These are phyloP conservation scores for Phyllotreta striolata DNA, from an alignment of 2,888 invertebrate genomes.

Conservation along the genomic window DNA sequence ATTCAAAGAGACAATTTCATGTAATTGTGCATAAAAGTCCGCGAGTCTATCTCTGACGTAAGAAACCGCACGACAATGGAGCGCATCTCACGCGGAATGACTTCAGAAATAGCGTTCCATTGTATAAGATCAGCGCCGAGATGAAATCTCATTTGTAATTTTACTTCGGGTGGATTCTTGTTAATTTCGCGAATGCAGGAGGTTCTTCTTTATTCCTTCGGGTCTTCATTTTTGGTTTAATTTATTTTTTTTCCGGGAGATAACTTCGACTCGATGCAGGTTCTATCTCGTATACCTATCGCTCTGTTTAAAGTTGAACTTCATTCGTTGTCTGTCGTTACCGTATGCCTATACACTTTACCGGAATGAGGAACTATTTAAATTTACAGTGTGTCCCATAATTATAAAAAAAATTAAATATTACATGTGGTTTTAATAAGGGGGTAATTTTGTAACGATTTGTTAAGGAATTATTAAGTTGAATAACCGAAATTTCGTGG, in stretches of 20 bases:
- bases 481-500: no score
- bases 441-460: no score
- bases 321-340: no score
- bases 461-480: no score
- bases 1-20: conserved; percentile 58
- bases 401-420: no score
- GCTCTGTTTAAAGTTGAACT: no score
- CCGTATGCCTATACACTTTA: no score
- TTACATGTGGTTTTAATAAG: no score
- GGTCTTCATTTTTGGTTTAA: no score
- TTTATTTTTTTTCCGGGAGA: conserved; percentile 12
- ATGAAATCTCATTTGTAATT: conserved; percentile 47
- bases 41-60: conserved; percentile 47
- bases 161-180: conserved; percentile 37
- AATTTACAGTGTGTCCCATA: no score
- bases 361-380: no score
- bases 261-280: neutral
- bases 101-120: conserved; percentile 56
- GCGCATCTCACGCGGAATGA: conserved; percentile 55
- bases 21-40: conserved; percentile 59
- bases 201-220: no score
- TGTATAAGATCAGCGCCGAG: conserved; percentile 51
- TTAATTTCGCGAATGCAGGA: conserved; percentile 29
- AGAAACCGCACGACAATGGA: conserved; percentile 53
- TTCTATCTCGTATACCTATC: conserved; percentile 3